A percentile compares a stretch with the other conserved stretches of the same genome.
Evolutionary conservation across 2,888 invertebrate species (phyloP).

Genomic region (Callosobruchus maculatus): DNA sequence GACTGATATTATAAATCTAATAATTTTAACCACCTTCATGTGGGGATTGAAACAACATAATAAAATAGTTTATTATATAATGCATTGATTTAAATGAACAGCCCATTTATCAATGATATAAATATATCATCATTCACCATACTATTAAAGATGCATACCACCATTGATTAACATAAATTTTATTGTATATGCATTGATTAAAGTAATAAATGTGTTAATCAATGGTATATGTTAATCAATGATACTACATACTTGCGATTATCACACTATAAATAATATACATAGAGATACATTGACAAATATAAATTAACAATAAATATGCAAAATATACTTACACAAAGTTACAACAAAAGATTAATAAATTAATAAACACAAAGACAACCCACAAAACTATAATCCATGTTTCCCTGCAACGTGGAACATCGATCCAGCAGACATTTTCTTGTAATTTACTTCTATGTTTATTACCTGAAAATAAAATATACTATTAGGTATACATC

Average conservation of each 20-base stretch:
- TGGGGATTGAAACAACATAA: not conserved
- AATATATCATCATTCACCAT: not conserved
- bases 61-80: not conserved
- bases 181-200: too few relatives aligned
- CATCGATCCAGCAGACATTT: slow-evolving; percentile 12
- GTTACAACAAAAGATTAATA: slow-evolving; percentile 32
- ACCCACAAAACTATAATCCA: slow-evolving; percentile 42
- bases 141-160: not conserved
- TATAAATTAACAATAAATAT: not conserved
- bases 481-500: too few relatives aligned
- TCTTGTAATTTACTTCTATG: slow-evolving; percentile 32
- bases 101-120: not conserved
- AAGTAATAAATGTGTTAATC: too few relatives aligned
- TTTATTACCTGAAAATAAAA: slow-evolving; percentile 31
- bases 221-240: too few relatives aligned
- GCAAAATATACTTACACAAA: not conserved
- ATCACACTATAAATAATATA: too few relatives aligned
- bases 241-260: too few relatives aligned
- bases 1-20: too few relatives aligned
- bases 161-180: too few relatives aligned
- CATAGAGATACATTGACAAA: not conserved
- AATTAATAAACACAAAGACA: slow-evolving; percentile 41
- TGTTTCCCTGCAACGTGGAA: slow-evolving; percentile 29
- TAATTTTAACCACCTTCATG: too few relatives aligned
- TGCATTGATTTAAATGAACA: not conserved